A percentile compares a stretch with the other conserved stretches of the same genome.
phyloP scores from a whole-genome alignment of 1,140 invertebrate genomes.

The Fopius arisanus region DNA sequence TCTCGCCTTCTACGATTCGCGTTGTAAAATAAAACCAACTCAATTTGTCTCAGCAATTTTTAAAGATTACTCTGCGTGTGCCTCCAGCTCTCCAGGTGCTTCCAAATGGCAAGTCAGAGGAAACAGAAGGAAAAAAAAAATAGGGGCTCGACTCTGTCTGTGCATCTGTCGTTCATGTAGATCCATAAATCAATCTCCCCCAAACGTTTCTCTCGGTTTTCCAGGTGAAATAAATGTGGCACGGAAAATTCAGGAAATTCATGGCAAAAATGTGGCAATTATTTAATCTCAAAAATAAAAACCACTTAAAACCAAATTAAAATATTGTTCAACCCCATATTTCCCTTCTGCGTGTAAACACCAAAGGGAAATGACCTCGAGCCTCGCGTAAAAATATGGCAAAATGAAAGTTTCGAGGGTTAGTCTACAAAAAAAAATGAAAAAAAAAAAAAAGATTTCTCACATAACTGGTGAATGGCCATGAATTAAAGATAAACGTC shows the following conservation, averaged over 20 bases:
- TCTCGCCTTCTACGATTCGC: neutral
- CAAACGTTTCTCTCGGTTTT: neutral
- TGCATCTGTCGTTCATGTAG: conserved; percentile 49
- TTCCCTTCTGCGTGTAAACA: too few species aligned
- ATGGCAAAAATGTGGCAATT: neutral
- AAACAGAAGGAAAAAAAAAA: conserved; percentile 34
- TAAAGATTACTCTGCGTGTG: neutral
- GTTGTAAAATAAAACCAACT: neutral
- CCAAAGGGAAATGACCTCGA: too few species aligned
- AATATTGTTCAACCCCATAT: neutral
- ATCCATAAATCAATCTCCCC: conserved; percentile 51
- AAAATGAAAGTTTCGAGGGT: too few species aligned
- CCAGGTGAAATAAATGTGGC: neutral
- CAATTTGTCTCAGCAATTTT: conserved; percentile 3
- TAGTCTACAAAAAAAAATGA: neutral
- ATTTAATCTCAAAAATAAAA: neutral
- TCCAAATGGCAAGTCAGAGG: neutral
- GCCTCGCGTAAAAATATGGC: too few species aligned
- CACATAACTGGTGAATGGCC: neutral
- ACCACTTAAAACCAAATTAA: neutral
- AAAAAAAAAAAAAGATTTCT: neutral
- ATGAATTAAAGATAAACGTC: neutral
- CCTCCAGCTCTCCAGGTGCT: conserved; percentile 38
- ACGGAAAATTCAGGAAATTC: neutral
- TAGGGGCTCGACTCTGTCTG: conserved; percentile 40